phyloP scores from a whole-genome alignment of 2,888 invertebrate species.

The Byasa hedistus region DNA sequence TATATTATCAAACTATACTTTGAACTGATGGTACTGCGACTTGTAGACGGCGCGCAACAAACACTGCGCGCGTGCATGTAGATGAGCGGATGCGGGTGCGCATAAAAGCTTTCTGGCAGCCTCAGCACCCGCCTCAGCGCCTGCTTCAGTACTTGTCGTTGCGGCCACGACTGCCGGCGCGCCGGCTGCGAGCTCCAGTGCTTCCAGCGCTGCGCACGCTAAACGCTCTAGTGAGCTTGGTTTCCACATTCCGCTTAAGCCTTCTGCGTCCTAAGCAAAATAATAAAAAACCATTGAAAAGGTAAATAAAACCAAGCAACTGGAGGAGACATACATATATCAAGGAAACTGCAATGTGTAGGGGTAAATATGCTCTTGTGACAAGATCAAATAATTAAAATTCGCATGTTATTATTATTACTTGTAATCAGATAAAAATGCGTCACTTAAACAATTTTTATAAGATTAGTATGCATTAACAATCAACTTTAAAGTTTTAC shows the following conservation, averaged over 20 bases:
- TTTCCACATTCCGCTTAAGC: conserved; percentile 55
- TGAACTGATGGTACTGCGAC: conserved; percentile 91
- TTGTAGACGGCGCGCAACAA: conserved; percentile 89
- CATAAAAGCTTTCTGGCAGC: conserved; percentile 66
- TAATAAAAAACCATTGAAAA: background rate
- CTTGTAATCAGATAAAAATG: too few species aligned
- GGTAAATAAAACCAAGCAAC: too few species aligned
- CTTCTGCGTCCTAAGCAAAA: conserved; percentile 56
- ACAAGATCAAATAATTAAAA: too few species aligned
- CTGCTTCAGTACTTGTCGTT: conserved; percentile 38
- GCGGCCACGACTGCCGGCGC: conserved; percentile 39
- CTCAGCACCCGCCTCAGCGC: conserved; percentile 58
- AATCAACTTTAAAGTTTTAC: too few species aligned
- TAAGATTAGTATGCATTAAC: too few species aligned
- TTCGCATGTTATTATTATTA: too few species aligned
- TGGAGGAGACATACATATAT: too few species aligned
- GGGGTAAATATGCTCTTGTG: too few species aligned
- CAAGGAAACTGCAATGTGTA: too few species aligned
- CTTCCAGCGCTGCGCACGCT: conserved; percentile 70
- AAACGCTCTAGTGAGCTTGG: conserved; percentile 69
- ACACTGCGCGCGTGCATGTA: conserved; percentile 84
- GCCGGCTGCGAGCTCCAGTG: conserved; percentile 64
- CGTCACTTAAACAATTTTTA: too few species aligned
- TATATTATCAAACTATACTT: conserved; percentile 70
- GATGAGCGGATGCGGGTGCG: conserved; percentile 65